phyloP scores from a whole-genome alignment of 2,888 invertebrate species.

The Agrotis ipsilon region DNA sequence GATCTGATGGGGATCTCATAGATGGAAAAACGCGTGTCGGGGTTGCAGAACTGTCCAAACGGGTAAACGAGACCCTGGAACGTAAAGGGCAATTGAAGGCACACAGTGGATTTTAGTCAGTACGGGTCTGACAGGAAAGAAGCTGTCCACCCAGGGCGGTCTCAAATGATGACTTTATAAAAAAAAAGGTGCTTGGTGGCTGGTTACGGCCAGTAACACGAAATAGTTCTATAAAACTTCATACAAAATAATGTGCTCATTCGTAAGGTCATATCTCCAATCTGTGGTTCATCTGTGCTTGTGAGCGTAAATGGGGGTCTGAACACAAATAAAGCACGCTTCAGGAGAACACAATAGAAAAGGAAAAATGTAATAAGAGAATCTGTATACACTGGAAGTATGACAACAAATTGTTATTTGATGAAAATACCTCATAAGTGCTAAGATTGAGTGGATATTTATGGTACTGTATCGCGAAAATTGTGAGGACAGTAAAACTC shows the following conservation, averaged over 20 bases:
- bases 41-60: too few relatives aligned
- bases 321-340: slow-evolving; percentile 18
- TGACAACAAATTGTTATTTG: neutral
- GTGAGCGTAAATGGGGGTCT: neutral
- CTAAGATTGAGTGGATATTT: too few relatives aligned
- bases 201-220: neutral
- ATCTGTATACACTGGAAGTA: neutral
- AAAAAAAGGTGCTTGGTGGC: too few relatives aligned
- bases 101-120: too few relatives aligned
- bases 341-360: neutral
- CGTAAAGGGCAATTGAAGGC: too few relatives aligned
- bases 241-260: neutral
- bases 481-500: neutral
- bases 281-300: neutral
- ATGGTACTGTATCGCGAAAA: neutral
- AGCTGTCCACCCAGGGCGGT: too few relatives aligned
- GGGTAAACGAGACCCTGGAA: too few relatives aligned
- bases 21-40: too few relatives aligned
- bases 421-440: neutral
- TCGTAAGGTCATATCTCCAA: neutral
- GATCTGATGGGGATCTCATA: too few relatives aligned
- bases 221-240: neutral
- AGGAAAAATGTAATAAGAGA: neutral
- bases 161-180: too few relatives aligned
- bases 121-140: too few relatives aligned